Conservation (phyloP, 1,140 invertebrate genomes). For the Danaus melanippus region DNA sequence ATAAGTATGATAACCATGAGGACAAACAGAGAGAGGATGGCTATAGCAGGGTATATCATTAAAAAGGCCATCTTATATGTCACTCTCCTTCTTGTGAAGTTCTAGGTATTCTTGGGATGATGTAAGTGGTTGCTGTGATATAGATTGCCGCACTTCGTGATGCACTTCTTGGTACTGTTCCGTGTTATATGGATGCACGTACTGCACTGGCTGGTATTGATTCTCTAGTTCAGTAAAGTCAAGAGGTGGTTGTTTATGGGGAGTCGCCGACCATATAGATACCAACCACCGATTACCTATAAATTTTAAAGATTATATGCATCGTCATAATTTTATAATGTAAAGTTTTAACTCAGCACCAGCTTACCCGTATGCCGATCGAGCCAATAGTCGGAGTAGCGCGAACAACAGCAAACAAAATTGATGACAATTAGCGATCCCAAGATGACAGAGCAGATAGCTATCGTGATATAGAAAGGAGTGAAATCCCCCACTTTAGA, state of each 20-base stretch:
- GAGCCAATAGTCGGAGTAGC: conserved; percentile 84
- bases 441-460: conserved; percentile 81
- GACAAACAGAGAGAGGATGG: conserved; percentile 80
- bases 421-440: conserved; percentile 81
- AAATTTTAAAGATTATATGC: not conserved
- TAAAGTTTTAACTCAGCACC: too few relatives aligned
- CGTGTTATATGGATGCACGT: conserved; percentile 38
- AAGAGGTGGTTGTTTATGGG: conserved; percentile 86
- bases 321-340: too few relatives aligned
- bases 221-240: conserved; percentile 83
- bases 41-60: conserved; percentile 81
- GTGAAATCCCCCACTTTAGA: conserved; percentile 75
- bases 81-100: conserved; percentile 85
- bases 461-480: conserved; percentile 84
- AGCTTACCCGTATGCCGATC: conserved; percentile 83
- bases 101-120: conserved; percentile 79
- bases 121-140: conserved; percentile 53
- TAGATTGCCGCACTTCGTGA: conserved; percentile 39
- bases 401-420: conserved; percentile 84
- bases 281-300: conserved; percentile 87
- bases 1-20: conserved; percentile 82
- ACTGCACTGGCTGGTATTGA: conserved; percentile 45
- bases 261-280: conserved; percentile 86
- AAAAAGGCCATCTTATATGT: conserved; percentile 85
- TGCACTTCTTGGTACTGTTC: conserved; percentile 44